These are phyloP conservation scores for Halisarca cf. caerulea DNA, from an alignment of 37 sponge, comb jelly and placozoan genomes.

Conservation along the genomic window DNA sequence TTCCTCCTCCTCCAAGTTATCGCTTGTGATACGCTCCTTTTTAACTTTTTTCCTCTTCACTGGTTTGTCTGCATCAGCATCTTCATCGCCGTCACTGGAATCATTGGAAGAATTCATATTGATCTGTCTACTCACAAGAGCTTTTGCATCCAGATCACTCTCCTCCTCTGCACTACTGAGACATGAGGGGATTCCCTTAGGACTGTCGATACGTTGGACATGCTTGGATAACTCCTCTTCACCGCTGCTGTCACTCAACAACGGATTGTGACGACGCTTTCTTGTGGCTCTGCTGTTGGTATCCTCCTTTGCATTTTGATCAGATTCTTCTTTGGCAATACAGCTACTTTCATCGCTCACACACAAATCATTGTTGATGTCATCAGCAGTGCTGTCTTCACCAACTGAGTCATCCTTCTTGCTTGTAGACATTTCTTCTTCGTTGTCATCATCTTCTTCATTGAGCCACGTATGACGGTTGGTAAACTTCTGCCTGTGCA, in stretches of 20 bases:
- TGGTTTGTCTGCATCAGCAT: neutral
- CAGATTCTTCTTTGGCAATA: too few species aligned
- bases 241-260: too few species aligned
- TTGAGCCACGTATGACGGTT: neutral
- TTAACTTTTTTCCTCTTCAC: neutral
- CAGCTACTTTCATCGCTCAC: too few species aligned
- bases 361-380: neutral
- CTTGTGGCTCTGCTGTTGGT: too few species aligned
- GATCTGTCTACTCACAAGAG: neutral
- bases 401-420: neutral
- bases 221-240: too few species aligned
- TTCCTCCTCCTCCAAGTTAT: neutral
- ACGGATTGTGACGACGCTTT: too few species aligned
- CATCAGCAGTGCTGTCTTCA: neutral
- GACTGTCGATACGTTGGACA: too few species aligned
- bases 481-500: neutral
- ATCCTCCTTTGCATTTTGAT: too few species aligned
- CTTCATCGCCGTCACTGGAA: neutral
- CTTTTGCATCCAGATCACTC: neutral
- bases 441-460: neutral
- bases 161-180: neutral
- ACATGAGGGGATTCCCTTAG: too few species aligned
- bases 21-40: neutral
- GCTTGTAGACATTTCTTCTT: neutral
- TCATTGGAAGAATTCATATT: neutral